These are phyloP conservation scores for Rhinogobius similis DNA, from an alignment of 2,113 vertebrate genomes.

Conservation along the genomic window DNA sequence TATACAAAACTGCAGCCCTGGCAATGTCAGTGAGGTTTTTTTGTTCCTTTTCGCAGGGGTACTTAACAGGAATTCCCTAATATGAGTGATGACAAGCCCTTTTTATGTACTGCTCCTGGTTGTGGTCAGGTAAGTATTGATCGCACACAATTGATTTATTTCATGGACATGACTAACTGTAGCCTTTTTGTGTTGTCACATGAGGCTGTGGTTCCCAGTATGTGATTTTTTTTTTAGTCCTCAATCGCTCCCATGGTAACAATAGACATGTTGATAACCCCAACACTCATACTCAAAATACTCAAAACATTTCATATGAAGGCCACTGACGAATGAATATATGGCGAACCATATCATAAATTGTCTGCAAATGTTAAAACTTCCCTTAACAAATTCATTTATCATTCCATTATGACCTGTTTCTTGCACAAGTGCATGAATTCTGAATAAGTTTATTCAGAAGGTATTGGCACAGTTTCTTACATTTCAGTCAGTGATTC, in stretches of 20 bases:
- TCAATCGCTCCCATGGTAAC: neutral
- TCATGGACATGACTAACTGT: neutral
- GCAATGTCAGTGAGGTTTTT: neutral
- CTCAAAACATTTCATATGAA: no score
- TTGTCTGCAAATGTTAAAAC: no score
- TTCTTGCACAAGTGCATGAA: no score
- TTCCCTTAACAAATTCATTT: no score
- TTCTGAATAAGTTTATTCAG: no score
- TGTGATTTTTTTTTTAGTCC: neutral
- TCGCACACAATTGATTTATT: neutral
- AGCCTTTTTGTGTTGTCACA: neutral
- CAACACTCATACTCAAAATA: no score
- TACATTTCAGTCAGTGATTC: no score
- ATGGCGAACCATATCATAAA: no score
- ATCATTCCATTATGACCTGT: no score
- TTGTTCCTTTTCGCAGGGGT: constrained; percentile 73
- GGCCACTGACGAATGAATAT: no score
- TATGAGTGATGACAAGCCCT: constrained; percentile 99
- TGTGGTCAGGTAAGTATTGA: constrained; percentile 91
- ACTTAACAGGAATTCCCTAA: constrained; percentile 91
- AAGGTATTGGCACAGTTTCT: no score
- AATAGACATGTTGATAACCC: neutral
- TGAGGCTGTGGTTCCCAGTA: neutral
- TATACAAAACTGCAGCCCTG: neutral
- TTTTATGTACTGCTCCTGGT: constrained; percentile 97